These are phyloP conservation scores for Fukomys damarensis DNA, from an alignment of 2,113 vertebrate species.

Conservation along the genomic window DNA sequence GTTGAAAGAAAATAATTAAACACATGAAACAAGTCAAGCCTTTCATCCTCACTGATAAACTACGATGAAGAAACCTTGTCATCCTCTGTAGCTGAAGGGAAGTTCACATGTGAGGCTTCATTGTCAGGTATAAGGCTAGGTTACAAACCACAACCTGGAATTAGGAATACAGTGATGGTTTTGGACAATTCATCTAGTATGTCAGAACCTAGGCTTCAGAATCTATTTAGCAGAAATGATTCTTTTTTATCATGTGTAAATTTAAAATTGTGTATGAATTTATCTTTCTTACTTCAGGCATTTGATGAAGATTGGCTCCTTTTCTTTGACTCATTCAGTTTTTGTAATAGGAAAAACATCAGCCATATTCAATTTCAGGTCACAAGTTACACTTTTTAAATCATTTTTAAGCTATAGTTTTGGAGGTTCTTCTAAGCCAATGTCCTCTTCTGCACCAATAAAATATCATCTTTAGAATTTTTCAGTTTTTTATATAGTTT, in stretches of 20 bases:
- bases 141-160: not conserved
- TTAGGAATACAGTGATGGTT: not conserved
- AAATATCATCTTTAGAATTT: not conserved
- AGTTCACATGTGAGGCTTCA: not conserved
- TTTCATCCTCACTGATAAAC: not conserved
- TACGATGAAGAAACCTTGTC: not conserved
- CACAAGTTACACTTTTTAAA: not conserved
- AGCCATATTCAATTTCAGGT: not conserved
- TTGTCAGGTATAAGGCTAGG: not conserved
- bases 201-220: slow-evolving; percentile 4
- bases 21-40: not conserved
- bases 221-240: not conserved
- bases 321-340: not conserved
- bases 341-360: slow-evolving; percentile 18
- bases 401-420: slow-evolving; percentile 10
- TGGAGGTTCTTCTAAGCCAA: not conserved
- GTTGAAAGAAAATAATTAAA: not conserved
- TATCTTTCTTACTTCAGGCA: not conserved
- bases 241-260: not conserved
- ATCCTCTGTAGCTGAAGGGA: not conserved
- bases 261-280: not conserved
- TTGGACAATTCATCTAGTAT: not conserved
- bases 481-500: not conserved
- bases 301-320: not conserved
- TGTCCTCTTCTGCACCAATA: not conserved